Conservation (phyloP, 2,888 invertebrate genomes). For the Lissonota sp. region DNA sequence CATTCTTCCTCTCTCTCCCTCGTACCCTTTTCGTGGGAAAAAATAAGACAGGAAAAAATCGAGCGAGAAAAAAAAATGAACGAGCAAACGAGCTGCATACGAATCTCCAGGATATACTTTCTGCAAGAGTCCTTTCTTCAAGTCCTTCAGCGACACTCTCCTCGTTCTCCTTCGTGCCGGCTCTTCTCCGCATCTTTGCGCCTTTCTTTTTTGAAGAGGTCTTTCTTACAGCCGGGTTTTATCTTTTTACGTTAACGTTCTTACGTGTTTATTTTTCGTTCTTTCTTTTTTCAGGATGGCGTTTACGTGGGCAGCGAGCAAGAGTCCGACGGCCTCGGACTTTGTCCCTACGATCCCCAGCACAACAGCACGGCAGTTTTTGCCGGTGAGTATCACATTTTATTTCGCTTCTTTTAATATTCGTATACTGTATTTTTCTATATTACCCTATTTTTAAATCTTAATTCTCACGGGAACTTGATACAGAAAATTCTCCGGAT, state of each 20-base stretch:
- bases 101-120: conserved; percentile 28
- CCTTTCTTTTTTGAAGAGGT: conserved; percentile 2
- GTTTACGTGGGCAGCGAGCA: conserved; percentile 84
- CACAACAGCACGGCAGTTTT: conserved; percentile 98
- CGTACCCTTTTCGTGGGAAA: conserved; percentile 8
- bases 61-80: conserved; percentile 9
- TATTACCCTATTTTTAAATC: neutral
- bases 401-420: neutral
- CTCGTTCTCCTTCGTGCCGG: neutral
- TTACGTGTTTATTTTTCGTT: conserved; percentile 24
- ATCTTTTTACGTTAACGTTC: conserved; percentile 49
- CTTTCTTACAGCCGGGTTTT: conserved; percentile 44
- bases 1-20: conserved; percentile 17
- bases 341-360: conserved; percentile 97
- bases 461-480: neutral
- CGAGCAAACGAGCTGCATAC: conserved; percentile 57
- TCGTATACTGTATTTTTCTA: neutral
- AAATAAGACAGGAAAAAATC: neutral
- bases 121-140: conserved; percentile 20
- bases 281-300: conserved; percentile 84
- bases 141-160: conserved; percentile 32
- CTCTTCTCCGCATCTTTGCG: neutral
- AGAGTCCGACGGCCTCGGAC: conserved; percentile 93
- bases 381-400: conserved; percentile 85
- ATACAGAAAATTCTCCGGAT: too few species aligned